Conservation (phyloP, 2,888 invertebrate genomes). For the Troilus luridus region DNA sequence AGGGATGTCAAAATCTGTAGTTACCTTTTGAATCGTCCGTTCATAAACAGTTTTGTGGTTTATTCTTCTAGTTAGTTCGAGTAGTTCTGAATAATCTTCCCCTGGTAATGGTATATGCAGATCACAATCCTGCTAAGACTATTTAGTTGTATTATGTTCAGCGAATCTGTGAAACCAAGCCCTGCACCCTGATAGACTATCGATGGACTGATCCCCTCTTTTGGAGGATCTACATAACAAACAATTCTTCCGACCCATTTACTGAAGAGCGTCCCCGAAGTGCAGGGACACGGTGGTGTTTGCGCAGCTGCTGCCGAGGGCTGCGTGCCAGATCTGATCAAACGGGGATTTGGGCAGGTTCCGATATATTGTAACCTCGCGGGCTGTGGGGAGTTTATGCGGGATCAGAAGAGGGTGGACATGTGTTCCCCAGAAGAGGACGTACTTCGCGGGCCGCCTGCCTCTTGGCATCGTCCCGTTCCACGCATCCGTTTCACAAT, state of each 20-base stretch:
- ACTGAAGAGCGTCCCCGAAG: conserved; percentile 1
- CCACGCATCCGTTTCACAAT: not conserved
- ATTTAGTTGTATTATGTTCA: not conserved
- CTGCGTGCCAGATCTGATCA: conserved; percentile 55
- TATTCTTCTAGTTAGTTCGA: too few species aligned
- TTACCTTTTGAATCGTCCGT: too few species aligned
- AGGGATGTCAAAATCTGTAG: too few species aligned
- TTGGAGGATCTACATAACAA: conserved; percentile 44
- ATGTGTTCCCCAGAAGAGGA: not conserved
- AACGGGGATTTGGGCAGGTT: conserved; percentile 53
- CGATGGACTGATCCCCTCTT: not conserved
- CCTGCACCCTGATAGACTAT: not conserved
- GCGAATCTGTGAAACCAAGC: not conserved
- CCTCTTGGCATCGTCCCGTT: not conserved
- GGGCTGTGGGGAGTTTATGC: conserved; percentile 35
- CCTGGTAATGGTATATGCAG: too few species aligned
- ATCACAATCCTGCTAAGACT: too few species aligned
- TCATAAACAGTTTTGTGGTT: too few species aligned
- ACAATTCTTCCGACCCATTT: conserved; percentile 56
- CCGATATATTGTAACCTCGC: not conserved
- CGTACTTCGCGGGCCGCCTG: not conserved
- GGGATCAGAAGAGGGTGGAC: conserved; percentile 7
- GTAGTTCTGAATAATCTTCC: too few species aligned
- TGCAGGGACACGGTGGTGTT: conserved; percentile 29
- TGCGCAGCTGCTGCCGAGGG: conserved; percentile 35